phyloP scores from a whole-genome alignment of 2,113 vertebrate genomes.

The Chitala chitala region DNA sequence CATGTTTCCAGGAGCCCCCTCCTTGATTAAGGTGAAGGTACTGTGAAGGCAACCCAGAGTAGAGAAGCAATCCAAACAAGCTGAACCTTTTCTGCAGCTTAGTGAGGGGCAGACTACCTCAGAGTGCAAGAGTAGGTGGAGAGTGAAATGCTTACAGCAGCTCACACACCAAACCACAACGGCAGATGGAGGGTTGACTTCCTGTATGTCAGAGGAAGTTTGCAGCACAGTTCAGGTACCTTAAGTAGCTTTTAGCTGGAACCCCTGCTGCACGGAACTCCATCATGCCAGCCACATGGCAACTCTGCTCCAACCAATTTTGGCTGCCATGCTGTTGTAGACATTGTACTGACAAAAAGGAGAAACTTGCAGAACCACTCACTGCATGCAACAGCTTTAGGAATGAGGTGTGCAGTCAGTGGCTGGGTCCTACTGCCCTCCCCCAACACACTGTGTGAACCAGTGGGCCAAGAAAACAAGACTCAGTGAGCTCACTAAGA shows the following conservation, averaged over 20 bases:
- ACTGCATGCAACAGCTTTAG: neutral
- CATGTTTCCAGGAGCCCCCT: neutral
- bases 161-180: conserved; percentile 14
- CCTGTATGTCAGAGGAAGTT: neutral
- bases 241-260: neutral
- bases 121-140: conserved; percentile 3
- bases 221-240: neutral
- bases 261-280: neutral
- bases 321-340: neutral
- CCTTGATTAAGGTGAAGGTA: neutral
- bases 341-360: neutral
- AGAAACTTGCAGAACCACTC: neutral
- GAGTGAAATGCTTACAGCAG: conserved; percentile 2
- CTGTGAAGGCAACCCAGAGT: neutral
- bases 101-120: neutral
- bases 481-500: too few relatives aligned
- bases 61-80: neutral
- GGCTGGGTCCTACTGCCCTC: too few relatives aligned
- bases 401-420: neutral
- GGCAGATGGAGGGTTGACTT: neutral
- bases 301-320: neutral
- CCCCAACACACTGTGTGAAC: neutral
- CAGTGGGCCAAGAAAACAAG: neutral
- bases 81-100: neutral
- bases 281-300: too few relatives aligned